Conservation (phyloP, 2,888 invertebrate species). For the Lamellibrachia columna region DNA sequence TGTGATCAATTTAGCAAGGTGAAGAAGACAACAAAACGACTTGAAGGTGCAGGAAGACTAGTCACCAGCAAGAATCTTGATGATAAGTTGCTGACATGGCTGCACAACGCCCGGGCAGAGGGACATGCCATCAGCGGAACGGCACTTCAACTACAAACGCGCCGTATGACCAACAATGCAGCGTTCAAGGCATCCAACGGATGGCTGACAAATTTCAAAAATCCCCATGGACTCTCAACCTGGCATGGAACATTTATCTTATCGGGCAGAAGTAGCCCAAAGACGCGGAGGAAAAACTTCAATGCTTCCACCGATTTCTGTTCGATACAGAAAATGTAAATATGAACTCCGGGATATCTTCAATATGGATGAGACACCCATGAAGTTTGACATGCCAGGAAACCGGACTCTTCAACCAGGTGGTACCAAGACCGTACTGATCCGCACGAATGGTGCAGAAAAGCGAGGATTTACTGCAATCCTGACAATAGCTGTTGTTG, state of each 20-base stretch:
- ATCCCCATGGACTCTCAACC: background rate
- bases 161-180: background rate
- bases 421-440: slow-evolving; percentile 36
- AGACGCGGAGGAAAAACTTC: background rate
- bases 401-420: slow-evolving; percentile 27
- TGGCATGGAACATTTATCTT: background rate
- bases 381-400: slow-evolving; percentile 32
- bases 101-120: background rate
- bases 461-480: slow-evolving; percentile 37
- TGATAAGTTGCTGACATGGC: background rate
- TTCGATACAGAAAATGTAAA: background rate
- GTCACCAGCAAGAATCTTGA: background rate
- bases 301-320: background rate
- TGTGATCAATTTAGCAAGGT: background rate
- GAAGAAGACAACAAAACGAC: background rate
- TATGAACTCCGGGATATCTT: slow-evolving; percentile 13
- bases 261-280: background rate
- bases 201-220: background rate
- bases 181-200: background rate
- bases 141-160: background rate
- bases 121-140: background rate
- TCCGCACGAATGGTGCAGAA: slow-evolving; percentile 38
- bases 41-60: background rate
- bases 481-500: slow-evolving; percentile 33
- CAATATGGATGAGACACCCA: slow-evolving; percentile 33